A percentile compares a stretch with the other conserved stretches of the same genome.
These are phyloP conservation scores for Hyperoodon ampullatus DNA, from an alignment of 2,113 vertebrate species.

Conservation along the genomic window DNA sequence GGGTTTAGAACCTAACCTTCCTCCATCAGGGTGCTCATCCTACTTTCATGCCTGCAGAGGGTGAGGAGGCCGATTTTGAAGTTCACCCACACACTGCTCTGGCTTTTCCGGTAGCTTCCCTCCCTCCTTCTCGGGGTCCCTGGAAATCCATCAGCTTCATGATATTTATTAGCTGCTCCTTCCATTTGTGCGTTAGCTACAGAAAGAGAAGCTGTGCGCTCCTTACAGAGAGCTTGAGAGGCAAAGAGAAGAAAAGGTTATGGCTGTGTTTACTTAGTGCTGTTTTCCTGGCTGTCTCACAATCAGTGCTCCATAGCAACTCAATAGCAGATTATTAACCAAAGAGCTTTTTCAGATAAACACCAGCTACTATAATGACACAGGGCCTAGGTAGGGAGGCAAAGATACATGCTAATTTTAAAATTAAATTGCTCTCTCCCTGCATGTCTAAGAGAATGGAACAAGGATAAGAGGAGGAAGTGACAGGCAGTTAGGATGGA, in stretches of 20 bases:
- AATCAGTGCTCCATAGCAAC: neutral
- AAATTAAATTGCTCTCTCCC: neutral
- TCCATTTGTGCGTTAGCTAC: slow-evolving; percentile 62
- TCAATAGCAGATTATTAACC: neutral
- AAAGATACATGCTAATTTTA: neutral
- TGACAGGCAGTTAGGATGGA: neutral
- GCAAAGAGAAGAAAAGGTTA: neutral
- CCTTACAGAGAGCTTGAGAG: slow-evolving; percentile 29
- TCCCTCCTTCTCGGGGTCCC: neutral
- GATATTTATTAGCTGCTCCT: slow-evolving; percentile 73
- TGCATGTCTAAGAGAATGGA: neutral
- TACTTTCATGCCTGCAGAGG: neutral
- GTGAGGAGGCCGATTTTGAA: neutral
- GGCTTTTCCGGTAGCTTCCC: slow-evolving; percentile 31
- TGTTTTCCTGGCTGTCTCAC: neutral
- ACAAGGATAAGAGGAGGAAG: neutral
- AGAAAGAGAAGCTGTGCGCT: slow-evolving; percentile 9
- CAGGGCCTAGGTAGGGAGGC: neutral
- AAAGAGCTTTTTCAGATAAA: neutral
- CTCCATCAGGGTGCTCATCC: neutral
- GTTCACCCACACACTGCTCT: slow-evolving; percentile 39
- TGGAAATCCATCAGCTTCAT: slow-evolving; percentile 66
- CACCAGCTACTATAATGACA: neutral
- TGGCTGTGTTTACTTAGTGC: slow-evolving; percentile 36
- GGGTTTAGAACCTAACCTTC: rapidly evolving